Evolutionary conservation across 2,888 invertebrate species (phyloP).

Genomic region (Drosophila conformis): DNA sequence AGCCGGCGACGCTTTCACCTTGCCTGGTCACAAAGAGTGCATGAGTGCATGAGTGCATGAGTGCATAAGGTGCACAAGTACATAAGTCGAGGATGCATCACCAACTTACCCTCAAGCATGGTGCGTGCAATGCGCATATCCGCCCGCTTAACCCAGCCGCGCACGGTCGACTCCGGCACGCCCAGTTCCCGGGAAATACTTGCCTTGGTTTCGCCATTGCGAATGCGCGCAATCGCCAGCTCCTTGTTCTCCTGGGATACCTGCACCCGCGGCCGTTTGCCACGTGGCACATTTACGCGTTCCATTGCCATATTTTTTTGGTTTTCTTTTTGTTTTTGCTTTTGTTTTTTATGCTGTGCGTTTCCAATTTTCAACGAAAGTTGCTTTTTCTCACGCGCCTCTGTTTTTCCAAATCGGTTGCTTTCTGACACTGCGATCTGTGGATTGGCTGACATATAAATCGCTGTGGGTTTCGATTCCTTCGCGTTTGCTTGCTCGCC

Average conservation of each 20-base stretch:
- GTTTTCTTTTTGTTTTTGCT: not conserved
- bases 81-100: not conserved
- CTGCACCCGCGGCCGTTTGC: slow-evolving; percentile 66
- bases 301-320: slow-evolving; percentile 46
- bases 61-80: not conserved
- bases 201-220: slow-evolving; percentile 68
- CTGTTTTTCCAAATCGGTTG: slow-evolving; percentile 35
- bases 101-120: slow-evolving; percentile 42
- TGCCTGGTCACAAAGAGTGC: not conserved
- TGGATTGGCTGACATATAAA: slow-evolving; percentile 67
- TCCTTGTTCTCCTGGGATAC: slow-evolving; percentile 68
- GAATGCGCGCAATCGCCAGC: slow-evolving; percentile 67
- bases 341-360: slow-evolving; percentile 15
- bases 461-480: slow-evolving; percentile 62
- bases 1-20: not conserved
- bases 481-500: slow-evolving; percentile 44
- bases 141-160: slow-evolving; percentile 72
- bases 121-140: slow-evolving; percentile 64
- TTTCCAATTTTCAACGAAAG: slow-evolving; percentile 28
- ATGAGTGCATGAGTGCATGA: not conserved
- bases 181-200: slow-evolving; percentile 72
- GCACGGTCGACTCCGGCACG: slow-evolving; percentile 72
- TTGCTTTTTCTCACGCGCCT: slow-evolving; percentile 35
- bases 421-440: slow-evolving; percentile 50
- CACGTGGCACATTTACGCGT: slow-evolving; percentile 48